Conservation (phyloP, 2,888 invertebrate species). For the Nomada ruficornis region DNA sequence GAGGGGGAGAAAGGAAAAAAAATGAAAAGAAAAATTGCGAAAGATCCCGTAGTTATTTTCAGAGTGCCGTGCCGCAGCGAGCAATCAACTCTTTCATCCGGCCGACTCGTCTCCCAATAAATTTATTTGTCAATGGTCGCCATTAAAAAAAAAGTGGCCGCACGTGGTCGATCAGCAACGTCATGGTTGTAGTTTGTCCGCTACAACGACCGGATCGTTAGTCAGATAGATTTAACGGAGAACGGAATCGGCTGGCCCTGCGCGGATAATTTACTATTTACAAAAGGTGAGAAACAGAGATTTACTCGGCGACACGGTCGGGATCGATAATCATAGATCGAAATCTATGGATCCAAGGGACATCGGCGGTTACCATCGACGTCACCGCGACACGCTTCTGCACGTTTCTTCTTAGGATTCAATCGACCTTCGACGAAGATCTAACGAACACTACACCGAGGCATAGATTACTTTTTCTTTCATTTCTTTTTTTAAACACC, state of each 20-base stretch:
- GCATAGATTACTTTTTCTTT: neutral
- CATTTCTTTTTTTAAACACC: neutral
- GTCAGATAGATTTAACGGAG: conserved; percentile 33
- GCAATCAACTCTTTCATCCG: conserved; percentile 35
- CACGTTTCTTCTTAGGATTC: neutral
- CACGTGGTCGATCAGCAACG: conserved; percentile 18
- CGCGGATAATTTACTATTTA: conserved; percentile 76
- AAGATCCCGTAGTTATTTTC: neutral
- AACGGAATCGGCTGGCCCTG: conserved; percentile 33
- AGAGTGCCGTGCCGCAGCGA: conserved; percentile 14
- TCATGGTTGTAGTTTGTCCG: conserved; percentile 59
- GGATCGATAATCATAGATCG: neutral
- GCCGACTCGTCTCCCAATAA: conserved; percentile 46
- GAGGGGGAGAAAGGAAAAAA: neutral
- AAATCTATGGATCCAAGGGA: neutral
- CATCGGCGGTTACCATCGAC: neutral
- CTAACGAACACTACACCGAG: conserved; percentile 5
- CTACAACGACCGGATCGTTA: conserved; percentile 45
- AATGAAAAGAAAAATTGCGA: neutral
- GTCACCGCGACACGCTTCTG: conserved; percentile 5
- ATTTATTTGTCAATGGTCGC: conserved; percentile 43
- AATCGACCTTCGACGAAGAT: neutral
- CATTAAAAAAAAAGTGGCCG: neutral
- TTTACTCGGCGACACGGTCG: neutral
- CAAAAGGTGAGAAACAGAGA: conserved; percentile 51